Base-by-base conservation (phyloP, 2,888 invertebrate species). In the Anticlea derivata region DNA sequence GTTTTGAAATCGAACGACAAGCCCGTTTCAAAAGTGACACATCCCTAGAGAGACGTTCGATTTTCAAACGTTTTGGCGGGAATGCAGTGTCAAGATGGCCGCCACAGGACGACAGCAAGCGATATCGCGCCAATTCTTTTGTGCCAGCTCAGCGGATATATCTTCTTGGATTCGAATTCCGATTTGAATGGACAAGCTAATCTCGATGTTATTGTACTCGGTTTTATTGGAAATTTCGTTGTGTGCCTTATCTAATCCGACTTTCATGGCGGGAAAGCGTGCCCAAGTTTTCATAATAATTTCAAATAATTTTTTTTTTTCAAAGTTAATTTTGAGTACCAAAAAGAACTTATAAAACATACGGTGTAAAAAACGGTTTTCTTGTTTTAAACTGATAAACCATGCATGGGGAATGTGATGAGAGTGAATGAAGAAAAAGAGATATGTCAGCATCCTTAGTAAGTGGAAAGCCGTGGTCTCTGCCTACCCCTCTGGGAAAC, bases 91-190 rank as follows among this genome's bases (percentile, higher is more conserved):
- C 62, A 63, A 63, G 62, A 65, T 65, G 63, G 63, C 61, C 72
- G 73, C 76, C 77, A 59, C 72, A 70, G 68, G 63, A 68, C 53
- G 58, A 43, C 46, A 53, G 58, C 56, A 46, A 51, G 68, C 80
- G 85, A 85, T 86, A 86, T 81, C 81, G 78, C 82, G 70, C 82
- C 87, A 84, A 86, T 89, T 86, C 87, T 87, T 89, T 84, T 80
- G 81, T 61, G 58, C 55, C 56, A 58, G 65, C 70, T 72, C 73
- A 61, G 61, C 73, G 75, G 74, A 83, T 80, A 80, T 82, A 79
- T 79, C 81, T 83, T 78, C 48, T 53, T 48, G 43, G 47, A 48
- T 53, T 80, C 70, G 73, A 80, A 79, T 83, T 80, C 78, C 72
- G 76, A 79, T 80, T 79, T 74, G 76, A 81, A 79, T 79, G 77